These are phyloP conservation scores for Mormoops blainvillei DNA, from an alignment of 2,113 vertebrate genomes.

Conservation along the genomic window DNA sequence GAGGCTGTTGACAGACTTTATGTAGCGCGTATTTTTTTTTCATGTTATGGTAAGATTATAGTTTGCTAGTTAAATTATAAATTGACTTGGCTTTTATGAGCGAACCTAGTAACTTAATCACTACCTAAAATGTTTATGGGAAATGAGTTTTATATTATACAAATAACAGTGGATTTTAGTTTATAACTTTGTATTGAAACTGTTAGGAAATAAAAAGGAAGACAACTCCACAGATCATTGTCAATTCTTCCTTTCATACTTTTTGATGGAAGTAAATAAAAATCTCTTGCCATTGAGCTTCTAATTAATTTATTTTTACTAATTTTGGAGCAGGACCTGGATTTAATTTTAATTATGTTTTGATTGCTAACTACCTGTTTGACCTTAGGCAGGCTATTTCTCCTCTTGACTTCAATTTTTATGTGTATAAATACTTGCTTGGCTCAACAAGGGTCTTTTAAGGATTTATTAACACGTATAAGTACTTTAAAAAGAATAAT, in stretches of 20 bases:
- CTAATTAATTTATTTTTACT: not conserved
- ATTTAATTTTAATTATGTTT: constrained; percentile 38
- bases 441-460: not conserved
- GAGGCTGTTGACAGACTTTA: not conserved
- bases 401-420: constrained; percentile 26
- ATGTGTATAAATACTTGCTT: constrained; percentile 17
- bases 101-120: not conserved
- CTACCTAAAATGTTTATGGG: constrained; percentile 2
- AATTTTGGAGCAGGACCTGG: constrained; percentile 14
- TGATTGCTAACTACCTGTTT: not conserved
- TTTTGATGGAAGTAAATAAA: constrained; percentile 10
- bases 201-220: not conserved
- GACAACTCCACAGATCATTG: not conserved
- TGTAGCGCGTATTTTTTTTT: not conserved
- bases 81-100: constrained; percentile 7
- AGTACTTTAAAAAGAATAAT: constrained; percentile 20
- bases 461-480: not conserved
- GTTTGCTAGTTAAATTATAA: constrained; percentile 12
- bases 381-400: not conserved
- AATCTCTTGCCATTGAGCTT: constrained; percentile 15
- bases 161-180: not conserved
- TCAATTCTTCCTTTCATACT: constrained; percentile 5
- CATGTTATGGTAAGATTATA: not conserved
- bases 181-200: not conserved
- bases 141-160: constrained; percentile 14